phyloP scores from a whole-genome alignment of 2,797 vertebrate species.

The Aythya fuligula region DNA sequence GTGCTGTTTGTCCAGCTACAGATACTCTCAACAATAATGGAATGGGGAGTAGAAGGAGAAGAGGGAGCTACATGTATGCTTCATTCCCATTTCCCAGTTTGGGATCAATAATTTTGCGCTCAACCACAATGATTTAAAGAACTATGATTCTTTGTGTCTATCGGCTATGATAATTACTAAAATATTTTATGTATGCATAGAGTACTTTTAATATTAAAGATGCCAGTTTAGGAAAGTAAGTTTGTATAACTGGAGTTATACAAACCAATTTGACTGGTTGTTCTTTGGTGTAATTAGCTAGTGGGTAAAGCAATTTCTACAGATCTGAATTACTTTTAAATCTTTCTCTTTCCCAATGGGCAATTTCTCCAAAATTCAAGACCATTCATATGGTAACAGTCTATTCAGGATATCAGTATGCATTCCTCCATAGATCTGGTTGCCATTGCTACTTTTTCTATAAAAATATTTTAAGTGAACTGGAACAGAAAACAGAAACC shows the following conservation, averaged over 20 bases:
- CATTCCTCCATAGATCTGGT: neutral
- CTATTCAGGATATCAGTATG: accelerated
- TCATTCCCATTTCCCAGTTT: neutral
- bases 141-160: neutral
- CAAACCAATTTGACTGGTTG: neutral
- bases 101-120: neutral
- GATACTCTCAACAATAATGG: neutral
- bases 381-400: neutral
- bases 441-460: accelerated
- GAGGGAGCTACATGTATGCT: neutral
- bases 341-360: neutral
- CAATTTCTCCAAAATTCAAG: neutral
- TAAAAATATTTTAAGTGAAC: neutral
- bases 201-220: neutral
- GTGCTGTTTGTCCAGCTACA: neutral
- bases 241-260: neutral
- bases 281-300: neutral
- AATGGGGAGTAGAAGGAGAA: neutral
- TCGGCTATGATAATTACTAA: neutral
- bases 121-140: neutral
- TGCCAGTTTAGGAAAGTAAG: neutral
- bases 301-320: neutral
- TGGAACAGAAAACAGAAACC: neutral
- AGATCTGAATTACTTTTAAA: neutral
- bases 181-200: neutral